Evolutionary conservation across 30 jellyfish, hydroid and myxozoan genomes (phyloP).

Genomic region (Chironex yamaguchii): DNA sequence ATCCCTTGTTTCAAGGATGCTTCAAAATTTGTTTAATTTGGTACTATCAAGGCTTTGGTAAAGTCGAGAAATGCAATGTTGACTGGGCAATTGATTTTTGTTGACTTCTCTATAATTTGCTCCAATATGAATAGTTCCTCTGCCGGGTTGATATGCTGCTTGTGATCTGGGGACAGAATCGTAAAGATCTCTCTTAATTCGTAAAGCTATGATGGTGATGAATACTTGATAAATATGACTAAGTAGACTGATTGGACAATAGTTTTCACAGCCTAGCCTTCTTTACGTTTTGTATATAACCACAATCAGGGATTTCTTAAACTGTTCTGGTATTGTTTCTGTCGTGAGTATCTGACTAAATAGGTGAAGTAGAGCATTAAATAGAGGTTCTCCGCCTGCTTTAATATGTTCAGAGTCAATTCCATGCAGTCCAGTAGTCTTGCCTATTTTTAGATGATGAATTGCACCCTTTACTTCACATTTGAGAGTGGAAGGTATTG

Average conservation of each 20-base stretch:
- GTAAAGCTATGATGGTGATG: constrained; percentile 11
- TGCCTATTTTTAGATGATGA: background rate
- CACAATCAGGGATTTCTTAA: background rate
- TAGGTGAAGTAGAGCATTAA: background rate
- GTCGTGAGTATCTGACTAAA: background rate
- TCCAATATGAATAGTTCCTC: constrained; percentile 12
- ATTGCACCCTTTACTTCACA: background rate
- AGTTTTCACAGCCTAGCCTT: background rate
- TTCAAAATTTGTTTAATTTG: background rate
- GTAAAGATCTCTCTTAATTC: constrained; percentile 8
- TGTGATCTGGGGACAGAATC: constrained; percentile 20
- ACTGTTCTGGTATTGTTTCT: background rate
- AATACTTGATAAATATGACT: background rate
- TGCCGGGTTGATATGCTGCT: constrained; percentile 40
- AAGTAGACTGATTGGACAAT: background rate
- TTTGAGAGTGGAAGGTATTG: background rate
- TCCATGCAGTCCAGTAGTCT: no score
- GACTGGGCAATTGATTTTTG: background rate
- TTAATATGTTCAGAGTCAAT: background rate
- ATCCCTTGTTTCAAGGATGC: background rate
- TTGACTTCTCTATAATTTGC: background rate
- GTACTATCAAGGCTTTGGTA: background rate
- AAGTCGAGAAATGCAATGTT: background rate
- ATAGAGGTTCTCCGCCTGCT: background rate
- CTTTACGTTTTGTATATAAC: no score